Percentiles rank a stretch among this genome's conserved stretches.
These are phyloP conservation scores for Gymnothorax reevesii DNA, from an alignment of 2,797 vertebrate genomes.

Conservation along the genomic window DNA sequence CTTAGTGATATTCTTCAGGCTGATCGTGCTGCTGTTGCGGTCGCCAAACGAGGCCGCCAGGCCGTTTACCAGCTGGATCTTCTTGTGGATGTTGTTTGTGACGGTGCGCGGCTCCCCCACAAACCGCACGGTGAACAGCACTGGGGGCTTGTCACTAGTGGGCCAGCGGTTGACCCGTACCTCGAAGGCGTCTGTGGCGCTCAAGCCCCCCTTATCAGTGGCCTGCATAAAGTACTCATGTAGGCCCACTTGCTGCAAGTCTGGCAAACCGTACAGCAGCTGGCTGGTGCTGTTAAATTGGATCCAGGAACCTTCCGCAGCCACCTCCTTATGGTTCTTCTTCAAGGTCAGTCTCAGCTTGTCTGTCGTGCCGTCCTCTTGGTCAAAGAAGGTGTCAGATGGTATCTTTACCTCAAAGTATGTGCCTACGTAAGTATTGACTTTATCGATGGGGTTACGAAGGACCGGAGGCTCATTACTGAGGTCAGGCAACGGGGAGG, in stretches of 20 bases:
- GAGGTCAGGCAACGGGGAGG: constrained; percentile 70
- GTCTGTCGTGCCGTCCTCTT: constrained; percentile 93
- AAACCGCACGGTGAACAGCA: constrained; percentile 83
- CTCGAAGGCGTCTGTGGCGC: constrained; percentile 89
- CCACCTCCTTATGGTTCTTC: constrained; percentile 80
- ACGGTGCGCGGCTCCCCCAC: constrained; percentile 81
- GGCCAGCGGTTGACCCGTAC: constrained; percentile 87
- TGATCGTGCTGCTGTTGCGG: constrained; percentile 91
- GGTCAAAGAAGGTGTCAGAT: constrained; percentile 91
- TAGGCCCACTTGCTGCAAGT: constrained; percentile 81
- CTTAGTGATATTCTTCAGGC: constrained; percentile 82
- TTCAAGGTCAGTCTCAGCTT: constrained; percentile 91
- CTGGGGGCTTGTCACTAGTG: constrained; percentile 79
- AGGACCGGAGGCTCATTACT: constrained; percentile 83
- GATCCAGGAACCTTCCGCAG: constrained; percentile 92
- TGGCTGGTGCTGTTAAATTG: constrained; percentile 98
- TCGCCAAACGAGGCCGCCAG: constrained; percentile 86
- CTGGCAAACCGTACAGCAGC: constrained; percentile 92
- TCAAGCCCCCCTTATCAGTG: constrained; percentile 88
- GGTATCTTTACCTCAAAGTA: constrained; percentile 98
- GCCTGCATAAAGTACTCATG: constrained; percentile 97
- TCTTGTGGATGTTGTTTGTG: constrained; percentile 84
- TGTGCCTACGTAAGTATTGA: constrained; percentile 91
- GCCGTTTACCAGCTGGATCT: constrained; percentile 90
- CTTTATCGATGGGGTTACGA: constrained; percentile 90